phyloP scores from a whole-genome alignment of 2,888 invertebrate genomes.

The Lucinisca nassula region DNA sequence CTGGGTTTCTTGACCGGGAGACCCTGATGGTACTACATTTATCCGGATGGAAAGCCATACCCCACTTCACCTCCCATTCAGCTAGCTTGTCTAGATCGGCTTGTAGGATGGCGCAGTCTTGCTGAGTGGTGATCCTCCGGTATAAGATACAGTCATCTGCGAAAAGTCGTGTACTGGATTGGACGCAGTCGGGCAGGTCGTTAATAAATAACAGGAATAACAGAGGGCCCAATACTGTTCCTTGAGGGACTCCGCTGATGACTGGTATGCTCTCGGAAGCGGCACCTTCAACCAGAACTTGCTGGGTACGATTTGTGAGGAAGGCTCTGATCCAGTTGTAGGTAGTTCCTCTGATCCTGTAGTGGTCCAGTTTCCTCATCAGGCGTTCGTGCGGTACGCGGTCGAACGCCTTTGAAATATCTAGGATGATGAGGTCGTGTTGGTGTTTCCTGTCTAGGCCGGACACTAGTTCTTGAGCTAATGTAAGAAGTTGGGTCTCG shows the following conservation, averaged over 20 bases:
- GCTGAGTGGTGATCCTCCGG: neutral
- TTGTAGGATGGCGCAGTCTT: neutral
- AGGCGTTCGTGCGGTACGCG: neutral
- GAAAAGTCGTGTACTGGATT: neutral
- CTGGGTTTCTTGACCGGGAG: neutral
- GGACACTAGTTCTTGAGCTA: neutral
- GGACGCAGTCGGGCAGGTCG: neutral
- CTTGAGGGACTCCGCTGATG: slow-evolving; percentile 9
- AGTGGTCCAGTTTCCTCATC: too few species aligned
- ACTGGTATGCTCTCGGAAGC: neutral
- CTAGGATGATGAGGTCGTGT: neutral
- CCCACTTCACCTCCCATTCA: neutral
- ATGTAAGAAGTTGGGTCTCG: neutral
- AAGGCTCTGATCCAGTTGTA: neutral
- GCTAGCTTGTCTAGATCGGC: too few species aligned
- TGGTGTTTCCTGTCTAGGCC: too few species aligned
- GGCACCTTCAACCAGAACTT: neutral
- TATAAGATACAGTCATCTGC: slow-evolving; percentile 9
- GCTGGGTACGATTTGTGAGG: neutral
- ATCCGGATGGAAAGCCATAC: too few species aligned
- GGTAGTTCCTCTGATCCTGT: neutral
- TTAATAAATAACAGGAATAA: slow-evolving; percentile 4
- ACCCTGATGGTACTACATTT: neutral
- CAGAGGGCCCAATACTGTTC: neutral
- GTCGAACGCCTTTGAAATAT: neutral